phyloP scores from a whole-genome alignment of 1,140 invertebrate genomes.

The Papilio glaucus region DNA sequence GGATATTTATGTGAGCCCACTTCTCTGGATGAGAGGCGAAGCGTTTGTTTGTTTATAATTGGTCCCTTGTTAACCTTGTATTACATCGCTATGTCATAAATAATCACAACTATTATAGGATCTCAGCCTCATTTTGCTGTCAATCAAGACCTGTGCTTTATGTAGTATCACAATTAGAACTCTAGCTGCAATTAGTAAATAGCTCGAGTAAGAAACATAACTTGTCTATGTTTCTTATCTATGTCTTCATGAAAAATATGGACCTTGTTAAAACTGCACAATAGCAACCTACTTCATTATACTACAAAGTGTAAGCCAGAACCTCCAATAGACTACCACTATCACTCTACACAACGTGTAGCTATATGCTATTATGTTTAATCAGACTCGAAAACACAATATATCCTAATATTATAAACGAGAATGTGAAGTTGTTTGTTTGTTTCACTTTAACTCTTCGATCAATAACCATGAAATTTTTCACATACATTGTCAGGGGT shows the following conservation, averaged over 20 bases:
- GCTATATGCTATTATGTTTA: background rate
- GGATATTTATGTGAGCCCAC: too few species aligned
- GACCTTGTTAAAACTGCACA: background rate
- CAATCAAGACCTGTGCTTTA: slow-evolving; percentile 3
- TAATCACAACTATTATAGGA: background rate
- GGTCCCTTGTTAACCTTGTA: too few species aligned
- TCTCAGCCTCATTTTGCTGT: background rate
- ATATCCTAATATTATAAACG: too few species aligned
- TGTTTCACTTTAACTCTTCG: too few species aligned
- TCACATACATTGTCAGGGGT: too few species aligned
- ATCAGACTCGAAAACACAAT: background rate
- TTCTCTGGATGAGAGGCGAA: background rate
- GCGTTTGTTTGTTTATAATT: background rate
- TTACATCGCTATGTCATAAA: background rate
- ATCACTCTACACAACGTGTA: background rate
- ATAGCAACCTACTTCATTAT: background rate
- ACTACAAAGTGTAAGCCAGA: background rate
- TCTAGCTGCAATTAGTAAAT: background rate
- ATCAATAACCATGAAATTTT: too few species aligned
- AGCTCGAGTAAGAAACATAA: background rate
- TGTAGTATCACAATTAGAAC: background rate
- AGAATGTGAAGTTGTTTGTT: too few species aligned
- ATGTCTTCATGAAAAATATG: background rate
- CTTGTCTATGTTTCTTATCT: background rate
- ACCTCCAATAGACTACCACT: background rate